Conservation (phyloP, 1,140 invertebrate species). For the Drosophila nigrodunni region DNA sequence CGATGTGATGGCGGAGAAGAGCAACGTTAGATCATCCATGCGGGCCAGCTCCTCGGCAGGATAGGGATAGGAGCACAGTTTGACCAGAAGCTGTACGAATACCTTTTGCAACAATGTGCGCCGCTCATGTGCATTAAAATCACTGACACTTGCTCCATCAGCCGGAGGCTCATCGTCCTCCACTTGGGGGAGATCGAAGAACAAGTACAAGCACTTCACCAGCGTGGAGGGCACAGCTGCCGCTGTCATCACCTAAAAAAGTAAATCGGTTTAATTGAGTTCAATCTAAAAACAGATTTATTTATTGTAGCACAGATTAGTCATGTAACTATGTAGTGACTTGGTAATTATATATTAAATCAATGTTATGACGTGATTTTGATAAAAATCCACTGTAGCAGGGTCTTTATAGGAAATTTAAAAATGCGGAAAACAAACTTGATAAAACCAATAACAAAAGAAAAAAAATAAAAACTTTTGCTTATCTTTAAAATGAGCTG, state of each 20-base stretch:
- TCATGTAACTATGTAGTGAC: no score
- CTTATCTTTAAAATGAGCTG: no score
- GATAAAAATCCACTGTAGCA: no score
- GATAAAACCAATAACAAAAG: no score
- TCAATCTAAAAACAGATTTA: no score
- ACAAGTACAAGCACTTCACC: constrained; percentile 99
- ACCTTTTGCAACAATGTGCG: constrained; percentile 97
- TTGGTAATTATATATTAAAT: no score
- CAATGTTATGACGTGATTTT: no score
- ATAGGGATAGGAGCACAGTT: constrained; percentile 95
- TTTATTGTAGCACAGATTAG: no score
- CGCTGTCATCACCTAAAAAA: constrained; percentile 94
- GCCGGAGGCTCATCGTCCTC: constrained; percentile 88
- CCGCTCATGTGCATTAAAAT: constrained; percentile 95
- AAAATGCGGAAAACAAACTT: no score
- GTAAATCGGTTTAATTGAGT: background rate
- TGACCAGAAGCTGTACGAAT: constrained; percentile 97
- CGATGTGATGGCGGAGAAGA: constrained; percentile 98
- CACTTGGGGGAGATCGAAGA: constrained; percentile 98
- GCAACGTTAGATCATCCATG: constrained; percentile 97
- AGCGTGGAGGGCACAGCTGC: constrained; percentile 98
- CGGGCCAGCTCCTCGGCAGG: constrained; percentile 98
- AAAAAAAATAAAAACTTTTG: no score
- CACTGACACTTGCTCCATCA: constrained; percentile 86
- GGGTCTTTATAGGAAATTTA: no score